phyloP scores from a whole-genome alignment of 2,113 vertebrate genomes.

The Ammodytes dubius region DNA sequence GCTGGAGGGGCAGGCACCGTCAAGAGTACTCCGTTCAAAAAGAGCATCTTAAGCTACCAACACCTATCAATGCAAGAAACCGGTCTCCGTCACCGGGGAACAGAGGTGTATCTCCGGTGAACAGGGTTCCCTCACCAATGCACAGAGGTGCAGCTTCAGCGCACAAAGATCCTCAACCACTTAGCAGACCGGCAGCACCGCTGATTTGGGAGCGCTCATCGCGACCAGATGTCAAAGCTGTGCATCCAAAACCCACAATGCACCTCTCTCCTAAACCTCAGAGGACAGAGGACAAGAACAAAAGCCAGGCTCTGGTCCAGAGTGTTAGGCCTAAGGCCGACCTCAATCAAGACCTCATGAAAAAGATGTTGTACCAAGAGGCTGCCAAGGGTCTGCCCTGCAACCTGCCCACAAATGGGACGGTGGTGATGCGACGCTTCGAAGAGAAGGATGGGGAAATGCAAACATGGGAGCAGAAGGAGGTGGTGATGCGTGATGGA shows the following conservation, averaged over 20 bases:
- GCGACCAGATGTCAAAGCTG: conserved; percentile 18
- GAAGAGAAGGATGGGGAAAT: conserved; percentile 63
- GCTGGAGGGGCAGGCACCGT: conserved; percentile 2
- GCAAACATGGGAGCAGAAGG: conserved; percentile 70
- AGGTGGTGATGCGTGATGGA: conserved; percentile 76
- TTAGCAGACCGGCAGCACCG: not conserved
- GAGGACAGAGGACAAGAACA: conserved; percentile 24
- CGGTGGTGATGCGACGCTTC: conserved; percentile 59
- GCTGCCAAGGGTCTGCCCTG: conserved; percentile 57
- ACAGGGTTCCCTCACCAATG: not conserved
- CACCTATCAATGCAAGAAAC: not conserved
- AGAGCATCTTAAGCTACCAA: not conserved
- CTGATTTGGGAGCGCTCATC: conserved; percentile 43
- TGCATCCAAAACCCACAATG: not conserved
- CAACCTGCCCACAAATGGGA: conserved; percentile 66
- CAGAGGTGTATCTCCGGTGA: not conserved
- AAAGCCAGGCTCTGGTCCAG: conserved; percentile 1
- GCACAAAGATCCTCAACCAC: conserved; percentile 3
- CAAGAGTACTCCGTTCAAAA: not conserved
- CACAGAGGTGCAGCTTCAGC: too few relatives aligned
- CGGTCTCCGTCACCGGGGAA: conserved; percentile 42
- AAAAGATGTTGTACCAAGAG: conserved; percentile 57
- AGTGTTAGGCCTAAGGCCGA: not conserved
- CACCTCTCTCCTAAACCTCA: conserved; percentile 13
- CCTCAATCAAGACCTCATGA: conserved; percentile 41